Conservation (phyloP, 2,113 vertebrate species). For the Prolemur simus region DNA sequence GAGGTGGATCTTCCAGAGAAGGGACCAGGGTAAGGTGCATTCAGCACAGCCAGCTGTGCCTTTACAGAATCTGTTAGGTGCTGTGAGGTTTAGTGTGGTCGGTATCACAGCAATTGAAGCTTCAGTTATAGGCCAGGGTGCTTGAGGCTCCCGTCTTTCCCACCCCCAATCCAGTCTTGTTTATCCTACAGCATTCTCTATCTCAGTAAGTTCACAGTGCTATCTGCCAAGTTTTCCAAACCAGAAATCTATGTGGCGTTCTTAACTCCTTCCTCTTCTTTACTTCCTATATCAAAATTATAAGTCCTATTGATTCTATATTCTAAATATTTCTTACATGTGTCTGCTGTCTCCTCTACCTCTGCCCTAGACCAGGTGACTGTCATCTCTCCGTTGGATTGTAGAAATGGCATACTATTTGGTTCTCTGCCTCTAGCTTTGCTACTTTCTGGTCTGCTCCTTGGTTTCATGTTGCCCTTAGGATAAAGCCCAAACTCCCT, state of each 20-base stretch:
- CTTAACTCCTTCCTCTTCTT: not conserved
- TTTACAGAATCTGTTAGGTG: not conserved
- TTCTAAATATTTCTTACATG: not conserved
- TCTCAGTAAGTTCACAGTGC: not conserved
- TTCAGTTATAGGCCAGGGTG: accelerated
- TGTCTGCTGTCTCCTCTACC: not conserved
- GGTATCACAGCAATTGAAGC: not conserved
- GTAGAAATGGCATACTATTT: accelerated
- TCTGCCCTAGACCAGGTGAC: accelerated
- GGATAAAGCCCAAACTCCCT: not conserved
- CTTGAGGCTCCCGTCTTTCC: not conserved
- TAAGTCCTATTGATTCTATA: not conserved
- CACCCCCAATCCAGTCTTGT: accelerated
- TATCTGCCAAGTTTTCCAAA: not conserved
- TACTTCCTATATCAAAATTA: not conserved
- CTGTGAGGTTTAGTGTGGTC: accelerated
- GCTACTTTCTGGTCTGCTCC: not conserved
- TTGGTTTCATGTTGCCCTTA: not conserved
- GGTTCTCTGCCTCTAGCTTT: not conserved
- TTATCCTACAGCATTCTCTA: not conserved
- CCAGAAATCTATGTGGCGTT: not conserved
- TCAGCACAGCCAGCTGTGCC: no score
- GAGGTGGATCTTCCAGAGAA: conserved; percentile 93
- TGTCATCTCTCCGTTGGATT: no score
- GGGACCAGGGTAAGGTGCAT: conserved; percentile 90